phyloP scores from a whole-genome alignment of 2,888 invertebrate species.

The Acholoe squamosa region DNA sequence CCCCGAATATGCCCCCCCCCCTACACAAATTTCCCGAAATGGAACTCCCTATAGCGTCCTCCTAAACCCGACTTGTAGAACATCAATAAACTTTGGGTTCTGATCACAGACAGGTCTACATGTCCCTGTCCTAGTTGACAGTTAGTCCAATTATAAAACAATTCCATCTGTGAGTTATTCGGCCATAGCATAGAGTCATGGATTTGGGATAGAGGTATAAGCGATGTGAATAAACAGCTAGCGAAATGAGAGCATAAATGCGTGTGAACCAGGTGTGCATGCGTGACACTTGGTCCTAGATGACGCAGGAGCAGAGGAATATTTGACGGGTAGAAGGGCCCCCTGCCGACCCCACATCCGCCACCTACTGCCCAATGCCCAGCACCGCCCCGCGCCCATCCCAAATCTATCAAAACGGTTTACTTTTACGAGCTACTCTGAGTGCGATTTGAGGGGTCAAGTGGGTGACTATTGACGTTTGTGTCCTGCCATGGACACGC shows the following conservation, averaged over 20 bases:
- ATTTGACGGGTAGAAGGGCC: background rate
- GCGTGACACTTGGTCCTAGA: conserved; percentile 3
- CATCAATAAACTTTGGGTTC: too few species aligned
- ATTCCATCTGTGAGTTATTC: too few species aligned
- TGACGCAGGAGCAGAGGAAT: background rate
- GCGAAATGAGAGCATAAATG: background rate
- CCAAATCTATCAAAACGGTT: conserved; percentile 13
- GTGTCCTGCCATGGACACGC: background rate
- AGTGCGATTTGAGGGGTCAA: conserved; percentile 1
- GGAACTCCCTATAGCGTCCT: too few species aligned
- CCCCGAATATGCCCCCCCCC: too few species aligned
- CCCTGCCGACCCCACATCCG: background rate
- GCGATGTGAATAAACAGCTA: too few species aligned
- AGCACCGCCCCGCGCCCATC: background rate
- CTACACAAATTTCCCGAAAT: too few species aligned
- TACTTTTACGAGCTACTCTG: background rate
- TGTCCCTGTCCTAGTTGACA: too few species aligned
- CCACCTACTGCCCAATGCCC: background rate
- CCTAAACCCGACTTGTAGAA: too few species aligned
- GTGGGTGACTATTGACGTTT: conserved; percentile 5
- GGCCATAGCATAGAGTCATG: too few species aligned
- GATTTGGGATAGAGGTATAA: too few species aligned
- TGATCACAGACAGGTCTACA: too few species aligned
- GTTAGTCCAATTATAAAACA: too few species aligned
- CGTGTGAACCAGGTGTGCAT: conserved; percentile 16